Conservation (phyloP, 2,113 vertebrate species). For the Pleuronectes platessa region DNA sequence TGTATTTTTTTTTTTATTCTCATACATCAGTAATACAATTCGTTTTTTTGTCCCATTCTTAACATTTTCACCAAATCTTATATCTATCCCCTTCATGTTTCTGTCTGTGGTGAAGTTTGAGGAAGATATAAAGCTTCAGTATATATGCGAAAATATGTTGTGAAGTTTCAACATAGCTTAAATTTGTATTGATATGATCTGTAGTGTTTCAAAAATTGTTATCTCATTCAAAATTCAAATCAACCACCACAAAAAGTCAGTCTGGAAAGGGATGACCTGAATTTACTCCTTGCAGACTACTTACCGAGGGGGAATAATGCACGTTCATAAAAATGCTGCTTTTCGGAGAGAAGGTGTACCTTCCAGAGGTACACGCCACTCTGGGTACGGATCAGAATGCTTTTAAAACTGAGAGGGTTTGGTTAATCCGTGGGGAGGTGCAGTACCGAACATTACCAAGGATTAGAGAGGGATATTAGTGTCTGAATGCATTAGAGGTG, state of each 20-base stretch:
- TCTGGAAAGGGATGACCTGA: conserved; percentile 20
- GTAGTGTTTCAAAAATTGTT: not conserved
- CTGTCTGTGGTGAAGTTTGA: not conserved
- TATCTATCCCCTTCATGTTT: not conserved
- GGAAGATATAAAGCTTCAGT: not conserved
- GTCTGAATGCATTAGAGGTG: conserved; percentile 79
- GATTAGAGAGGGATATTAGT: conserved; percentile 77
- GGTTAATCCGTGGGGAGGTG: conserved; percentile 73
- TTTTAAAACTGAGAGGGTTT: conserved; percentile 77
- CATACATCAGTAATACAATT: not conserved
- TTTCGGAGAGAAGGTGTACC: conserved; percentile 52
- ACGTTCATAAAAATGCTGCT: conserved; percentile 12
- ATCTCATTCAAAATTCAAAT: not conserved
- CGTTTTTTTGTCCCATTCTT: not conserved
- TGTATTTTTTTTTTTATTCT: not conserved
- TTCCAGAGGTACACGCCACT: conserved; percentile 52
- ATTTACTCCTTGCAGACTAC: not conserved
- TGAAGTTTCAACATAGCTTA: not conserved
- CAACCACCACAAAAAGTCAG: not conserved
- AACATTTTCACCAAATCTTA: not conserved
- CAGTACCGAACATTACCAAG: conserved; percentile 69
- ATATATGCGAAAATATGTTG: too few species aligned
- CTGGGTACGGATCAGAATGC: conserved; percentile 67
- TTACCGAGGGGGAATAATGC: conserved; percentile 13
- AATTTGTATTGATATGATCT: not conserved